Evolutionary conservation across 2,888 invertebrate genomes (phyloP), one percentile per base, ranked within the genome.

Genomic region (Ophion obscuratus): DNA sequence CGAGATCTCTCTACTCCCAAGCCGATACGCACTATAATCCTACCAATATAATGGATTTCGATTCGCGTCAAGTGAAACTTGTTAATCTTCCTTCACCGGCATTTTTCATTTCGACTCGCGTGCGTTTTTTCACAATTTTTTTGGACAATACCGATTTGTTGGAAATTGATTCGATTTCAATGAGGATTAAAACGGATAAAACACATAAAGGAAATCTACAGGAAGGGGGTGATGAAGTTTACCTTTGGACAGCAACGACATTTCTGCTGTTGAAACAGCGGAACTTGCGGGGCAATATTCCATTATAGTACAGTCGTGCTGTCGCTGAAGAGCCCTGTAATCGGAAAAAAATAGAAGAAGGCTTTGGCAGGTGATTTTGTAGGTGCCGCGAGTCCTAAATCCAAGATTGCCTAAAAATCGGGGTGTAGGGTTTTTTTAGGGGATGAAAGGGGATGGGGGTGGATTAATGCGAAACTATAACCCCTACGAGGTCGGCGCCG

Each of bases 41-140:
- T 83, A 84, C 86, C 91, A 91, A 53, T 53, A 92, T 92, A 91
- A 92, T 92, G 90, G 91, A 91, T 91, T 91, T 90, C 89, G 86
- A 85, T 88, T 84, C 86, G 81, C 24, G 36, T 9, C n/a, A 31
- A 57, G 40, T 20, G 66, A 73, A 62, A 73, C 27, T 74, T 61
- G 67, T 20, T 62, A 36, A 74, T 77, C 74, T 74, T 75, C 27
- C 14, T 53, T 36, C 68, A 14, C 9, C 24, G 40, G 27, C 14
- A 40, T 53, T 53, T 53, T 70, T 70, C 9, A 27, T 70, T 24
- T 47, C 47, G 27, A 53, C 27, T 11, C 4, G 24, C 6, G 1
- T 47, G 24, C 27, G 40, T 80, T 40, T 71, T 61, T 71, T 36
- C 6, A 1, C 14, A 1, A 2, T 24, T 24, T 1, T 24, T 68